Base-by-base conservation (phyloP, 2,113 vertebrate genomes). In the Saimiri boliviensis region DNA sequence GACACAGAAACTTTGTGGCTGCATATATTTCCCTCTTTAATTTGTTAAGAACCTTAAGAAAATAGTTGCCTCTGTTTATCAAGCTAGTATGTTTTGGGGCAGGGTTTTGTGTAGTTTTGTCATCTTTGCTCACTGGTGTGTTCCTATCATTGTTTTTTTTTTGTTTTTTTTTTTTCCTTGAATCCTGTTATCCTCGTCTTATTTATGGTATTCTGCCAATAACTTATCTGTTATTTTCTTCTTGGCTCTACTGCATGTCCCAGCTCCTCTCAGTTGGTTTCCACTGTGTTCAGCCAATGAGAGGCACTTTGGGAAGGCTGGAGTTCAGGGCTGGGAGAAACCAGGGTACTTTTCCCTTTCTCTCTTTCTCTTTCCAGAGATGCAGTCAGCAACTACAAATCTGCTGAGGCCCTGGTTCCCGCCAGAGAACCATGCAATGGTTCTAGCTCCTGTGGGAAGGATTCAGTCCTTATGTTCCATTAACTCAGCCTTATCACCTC, bases 241-340 rank as follows among this genome's bases (percentile, higher is more conserved):
- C 3, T 1, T 52, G 52, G 52, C 52, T 52, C 16, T 52, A 1
- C 3, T 49, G 20, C 0, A 45, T 3, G 58, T 45, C 20, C 4
- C 47, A 40, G 19, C 37, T 73, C 14, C 27, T 30, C 6, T 83
- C 6, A 32, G 12, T 27, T 42, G 8, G 0, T 13, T 2, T 37
- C 30, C 20, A 11, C 49, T 70, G 3, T 63, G 16, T 49, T 76
- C 54, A 40, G 19, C 12, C 35, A 40, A 0, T 23, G 17, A 60
- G 17, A 77, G 27, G 25, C 11, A 35, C 37, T 89, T 47, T 30
- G 23, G 8, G 58, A 42, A 79, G 40, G 20, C 14, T 58, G 8
- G 35, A 17, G 6, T 52, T 6, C 40, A 40, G 45, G 14, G 30
- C 58, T 56, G 49, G 17, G 25, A 68, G 60, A 77, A 68, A 25